These are phyloP conservation scores for Lithodes maja DNA, from an alignment of 2,888 invertebrate species.

Conservation along the genomic window DNA sequence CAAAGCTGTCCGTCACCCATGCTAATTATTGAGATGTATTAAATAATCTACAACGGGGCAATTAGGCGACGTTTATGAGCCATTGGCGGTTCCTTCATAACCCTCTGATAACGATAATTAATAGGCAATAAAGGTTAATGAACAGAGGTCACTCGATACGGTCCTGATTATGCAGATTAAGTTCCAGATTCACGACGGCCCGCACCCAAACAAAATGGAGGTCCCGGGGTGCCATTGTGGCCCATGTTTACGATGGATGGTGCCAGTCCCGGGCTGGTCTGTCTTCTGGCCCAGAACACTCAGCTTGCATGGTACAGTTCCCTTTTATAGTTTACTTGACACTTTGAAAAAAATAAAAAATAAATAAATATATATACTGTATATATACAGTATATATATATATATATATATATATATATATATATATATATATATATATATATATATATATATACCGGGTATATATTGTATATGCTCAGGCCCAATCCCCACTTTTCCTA, in stretches of 20 bases:
- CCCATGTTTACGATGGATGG: not conserved
- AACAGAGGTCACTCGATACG: constrained; percentile 20
- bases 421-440: too few species aligned
- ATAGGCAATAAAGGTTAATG: constrained; percentile 5
- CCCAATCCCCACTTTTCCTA: too few species aligned
- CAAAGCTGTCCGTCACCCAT: too few species aligned
- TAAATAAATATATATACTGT: too few species aligned
- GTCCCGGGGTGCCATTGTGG: not conserved
- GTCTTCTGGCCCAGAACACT: too few species aligned
- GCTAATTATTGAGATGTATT: not conserved
- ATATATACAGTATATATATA: too few species aligned
- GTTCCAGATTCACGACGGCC: not conserved
- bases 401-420: too few species aligned
- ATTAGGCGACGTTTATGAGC: not conserved
- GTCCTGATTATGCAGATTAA: constrained; percentile 17
- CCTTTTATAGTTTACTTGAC: too few species aligned
- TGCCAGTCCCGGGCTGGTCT: not conserved
- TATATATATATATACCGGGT: too few species aligned
- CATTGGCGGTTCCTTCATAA: not conserved
- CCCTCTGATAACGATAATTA: constrained; percentile 11
- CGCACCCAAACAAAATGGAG: constrained; percentile 14
- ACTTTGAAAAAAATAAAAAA: too few species aligned
- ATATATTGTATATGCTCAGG: too few species aligned
- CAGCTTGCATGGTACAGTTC: too few species aligned
- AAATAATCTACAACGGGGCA: not conserved